These are phyloP conservation scores for Ia io DNA, from an alignment of 2,113 vertebrate species.

Conservation along the genomic window DNA sequence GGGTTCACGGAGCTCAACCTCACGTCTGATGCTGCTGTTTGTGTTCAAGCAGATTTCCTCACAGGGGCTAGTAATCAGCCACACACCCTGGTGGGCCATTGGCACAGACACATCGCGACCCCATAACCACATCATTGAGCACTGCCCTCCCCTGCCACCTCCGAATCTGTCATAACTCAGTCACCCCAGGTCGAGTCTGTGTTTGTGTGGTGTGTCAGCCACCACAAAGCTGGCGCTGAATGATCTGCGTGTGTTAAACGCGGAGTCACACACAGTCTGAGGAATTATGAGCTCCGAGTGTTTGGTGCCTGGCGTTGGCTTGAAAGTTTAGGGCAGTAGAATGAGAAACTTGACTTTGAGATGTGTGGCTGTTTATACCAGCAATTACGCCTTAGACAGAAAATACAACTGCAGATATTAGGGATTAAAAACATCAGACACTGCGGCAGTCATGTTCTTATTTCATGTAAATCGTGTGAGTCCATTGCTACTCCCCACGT, in stretches of 20 bases:
- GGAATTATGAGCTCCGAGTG: neutral
- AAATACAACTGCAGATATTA: neutral
- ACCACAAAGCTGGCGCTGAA: neutral
- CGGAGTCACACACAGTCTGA: neutral
- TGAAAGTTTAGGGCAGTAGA: neutral
- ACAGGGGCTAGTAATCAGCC: neutral
- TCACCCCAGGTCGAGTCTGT: neutral
- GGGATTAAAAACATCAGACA: neutral
- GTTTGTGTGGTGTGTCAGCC: neutral
- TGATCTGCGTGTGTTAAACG: neutral
- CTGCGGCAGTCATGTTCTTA: neutral
- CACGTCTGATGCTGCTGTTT: neutral
- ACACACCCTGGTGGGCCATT: neutral
- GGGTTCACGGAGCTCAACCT: constrained; percentile 25
- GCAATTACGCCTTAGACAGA: neutral
- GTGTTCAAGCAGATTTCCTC: constrained; percentile 18
- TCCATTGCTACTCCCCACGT: neutral
- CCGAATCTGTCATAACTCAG: neutral
- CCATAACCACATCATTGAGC: neutral
- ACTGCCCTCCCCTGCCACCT: neutral
- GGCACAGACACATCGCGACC: neutral
- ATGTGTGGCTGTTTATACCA: neutral
- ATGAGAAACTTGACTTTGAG: neutral
- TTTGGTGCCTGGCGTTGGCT: neutral
- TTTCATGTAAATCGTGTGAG: neutral